These are phyloP conservation scores for Phoenicopterus ruber DNA, from an alignment of 2,113 vertebrate species.

Conservation along the genomic window DNA sequence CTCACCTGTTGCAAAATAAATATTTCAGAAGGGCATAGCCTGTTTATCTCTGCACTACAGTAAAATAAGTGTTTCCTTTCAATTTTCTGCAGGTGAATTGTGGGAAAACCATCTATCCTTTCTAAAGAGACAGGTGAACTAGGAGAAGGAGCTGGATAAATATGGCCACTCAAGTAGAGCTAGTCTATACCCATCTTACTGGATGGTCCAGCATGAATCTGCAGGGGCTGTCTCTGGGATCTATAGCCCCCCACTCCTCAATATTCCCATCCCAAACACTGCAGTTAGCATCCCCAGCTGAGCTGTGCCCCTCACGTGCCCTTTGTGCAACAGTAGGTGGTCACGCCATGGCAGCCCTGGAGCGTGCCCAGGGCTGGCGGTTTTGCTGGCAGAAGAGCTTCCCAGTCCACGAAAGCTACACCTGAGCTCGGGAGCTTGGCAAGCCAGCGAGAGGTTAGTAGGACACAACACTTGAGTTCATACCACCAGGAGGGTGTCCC, in stretches of 20 bases:
- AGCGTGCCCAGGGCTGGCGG: accelerated
- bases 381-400: not conserved
- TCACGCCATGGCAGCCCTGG: not conserved
- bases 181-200: too few species aligned
- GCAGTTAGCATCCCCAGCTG: not conserved
- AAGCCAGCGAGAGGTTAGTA: accelerated
- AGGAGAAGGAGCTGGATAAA: not conserved
- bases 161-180: not conserved
- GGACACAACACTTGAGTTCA: not conserved
- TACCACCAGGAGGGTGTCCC: not conserved
- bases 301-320: accelerated
- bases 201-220: not conserved
- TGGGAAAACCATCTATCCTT: not conserved
- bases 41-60: not conserved
- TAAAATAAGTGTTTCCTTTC: not conserved
- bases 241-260: accelerated
- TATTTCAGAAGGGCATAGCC: not conserved
- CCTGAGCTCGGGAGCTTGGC: not conserved
- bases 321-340: not conserved
- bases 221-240: not conserved
- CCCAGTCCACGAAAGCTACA: accelerated
- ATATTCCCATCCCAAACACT: not conserved
- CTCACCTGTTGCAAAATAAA: not conserved
- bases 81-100: not conserved
- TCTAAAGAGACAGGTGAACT: not conserved